Percentiles rank a stretch among this genome's conserved stretches.
Conservation (phyloP, 2,797 vertebrate species). For the Hoplostethus atlanticus region DNA sequence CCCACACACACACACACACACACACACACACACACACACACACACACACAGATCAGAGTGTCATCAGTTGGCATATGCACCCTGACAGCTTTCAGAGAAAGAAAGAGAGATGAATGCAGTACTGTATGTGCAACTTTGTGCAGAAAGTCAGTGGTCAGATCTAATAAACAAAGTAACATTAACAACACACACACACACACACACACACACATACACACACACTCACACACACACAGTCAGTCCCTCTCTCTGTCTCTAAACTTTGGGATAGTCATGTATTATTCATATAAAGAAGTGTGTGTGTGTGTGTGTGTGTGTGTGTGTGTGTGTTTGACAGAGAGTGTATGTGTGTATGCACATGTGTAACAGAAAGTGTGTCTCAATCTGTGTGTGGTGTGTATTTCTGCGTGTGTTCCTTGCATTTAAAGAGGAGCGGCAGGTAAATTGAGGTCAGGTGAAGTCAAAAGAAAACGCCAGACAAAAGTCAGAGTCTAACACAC, state of each 20-base stretch:
- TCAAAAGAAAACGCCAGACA: conserved; percentile 67
- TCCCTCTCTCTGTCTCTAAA: conserved; percentile 30
- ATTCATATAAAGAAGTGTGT: conserved; percentile 58
- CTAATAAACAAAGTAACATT: conserved; percentile 38
- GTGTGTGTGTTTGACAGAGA: not conserved
- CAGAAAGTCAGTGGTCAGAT: conserved; percentile 47
- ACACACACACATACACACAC: conserved; percentile 22
- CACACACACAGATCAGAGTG: conserved; percentile 43
- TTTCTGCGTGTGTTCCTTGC: conserved; percentile 16
- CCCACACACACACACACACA: conserved; percentile 14
- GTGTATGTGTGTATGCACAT: not conserved
- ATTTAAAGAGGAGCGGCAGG: conserved; percentile 59
- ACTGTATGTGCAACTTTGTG: conserved; percentile 46
- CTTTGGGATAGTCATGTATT: conserved; percentile 61
- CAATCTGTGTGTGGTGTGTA: conserved; percentile 4
- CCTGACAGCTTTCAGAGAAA: conserved; percentile 61
- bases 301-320: conserved; percentile 16
- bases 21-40: conserved; percentile 6
- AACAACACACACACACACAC: conserved; percentile 22
- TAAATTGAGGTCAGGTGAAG: conserved; percentile 78
- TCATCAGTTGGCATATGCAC: conserved; percentile 60
- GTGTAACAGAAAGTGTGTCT: not conserved
- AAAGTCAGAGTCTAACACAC: conserved; percentile 32
- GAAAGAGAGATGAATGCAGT: conserved; percentile 39
- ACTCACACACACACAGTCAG: conserved; percentile 27